These are phyloP conservation scores for Drosophila nannoptera DNA, from an alignment of 1,140 invertebrate species.

Conservation along the genomic window DNA sequence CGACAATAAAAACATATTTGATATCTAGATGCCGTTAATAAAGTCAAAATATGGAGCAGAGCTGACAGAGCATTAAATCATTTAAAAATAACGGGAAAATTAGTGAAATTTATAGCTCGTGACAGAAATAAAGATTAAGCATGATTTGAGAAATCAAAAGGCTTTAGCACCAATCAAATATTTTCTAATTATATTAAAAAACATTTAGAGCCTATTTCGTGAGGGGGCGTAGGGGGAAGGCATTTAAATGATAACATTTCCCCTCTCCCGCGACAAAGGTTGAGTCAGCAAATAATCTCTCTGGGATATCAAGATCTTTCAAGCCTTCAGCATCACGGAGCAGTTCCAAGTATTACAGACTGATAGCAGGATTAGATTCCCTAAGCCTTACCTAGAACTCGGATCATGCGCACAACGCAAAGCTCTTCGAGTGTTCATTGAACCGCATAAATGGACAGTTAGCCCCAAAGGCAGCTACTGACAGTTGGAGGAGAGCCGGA, in stretches of 20 bases:
- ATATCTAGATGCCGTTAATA: not conserved
- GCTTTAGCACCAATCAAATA: not conserved
- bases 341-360: not conserved
- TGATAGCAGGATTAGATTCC: constrained; percentile 12
- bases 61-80: not conserved
- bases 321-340: too few relatives aligned
- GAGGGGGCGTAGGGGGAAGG: too few relatives aligned
- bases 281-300: not conserved
- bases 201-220: too few relatives aligned
- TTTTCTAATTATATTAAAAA: too few relatives aligned
- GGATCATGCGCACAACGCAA: constrained; percentile 34
- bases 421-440: constrained; percentile 55
- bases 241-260: too few relatives aligned
- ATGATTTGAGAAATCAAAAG: not conserved
- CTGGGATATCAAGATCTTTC: too few relatives aligned
- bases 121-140: not conserved
- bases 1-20: not conserved
- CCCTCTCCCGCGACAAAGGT: too few relatives aligned
- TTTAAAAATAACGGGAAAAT: not conserved
- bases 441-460: constrained; percentile 60
- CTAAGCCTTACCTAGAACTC: constrained; percentile 56
- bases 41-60: not conserved
- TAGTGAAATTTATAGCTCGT: not conserved
- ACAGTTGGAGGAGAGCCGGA: too few relatives aligned
- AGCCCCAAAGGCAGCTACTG: constrained; percentile 32